Evolutionary conservation across 2,888 invertebrate species (phyloP).

Genomic region (Sphinx pinastri): DNA sequence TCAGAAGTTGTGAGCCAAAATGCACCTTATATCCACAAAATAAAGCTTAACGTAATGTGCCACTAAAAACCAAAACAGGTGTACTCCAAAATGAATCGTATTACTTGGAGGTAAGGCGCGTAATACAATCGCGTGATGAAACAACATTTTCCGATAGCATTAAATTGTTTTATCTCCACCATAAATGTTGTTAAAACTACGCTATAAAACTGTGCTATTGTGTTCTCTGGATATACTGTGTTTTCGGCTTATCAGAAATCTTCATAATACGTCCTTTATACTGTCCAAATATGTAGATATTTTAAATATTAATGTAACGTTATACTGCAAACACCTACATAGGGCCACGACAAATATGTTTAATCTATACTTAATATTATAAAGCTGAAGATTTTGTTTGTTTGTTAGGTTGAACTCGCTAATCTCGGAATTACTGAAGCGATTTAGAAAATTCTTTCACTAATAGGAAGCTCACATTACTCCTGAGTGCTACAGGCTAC

Average conservation of each 20-base stretch:
- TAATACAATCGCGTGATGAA: background rate
- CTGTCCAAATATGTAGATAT: background rate
- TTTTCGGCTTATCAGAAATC: background rate
- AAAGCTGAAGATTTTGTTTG: no score
- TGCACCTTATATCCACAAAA: background rate
- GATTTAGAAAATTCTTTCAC: no score
- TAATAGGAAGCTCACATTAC: no score
- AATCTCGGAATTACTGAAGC: no score
- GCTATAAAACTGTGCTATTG: slow-evolving; percentile 1
- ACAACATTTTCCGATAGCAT: background rate
- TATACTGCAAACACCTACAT: no score
- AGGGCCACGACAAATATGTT: no score
- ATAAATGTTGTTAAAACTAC: slow-evolving; percentile 8
- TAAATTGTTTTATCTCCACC: slow-evolving; percentile 7
- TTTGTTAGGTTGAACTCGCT: no score
- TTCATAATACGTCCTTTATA: slow-evolving; percentile 2
- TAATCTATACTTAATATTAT: no score
- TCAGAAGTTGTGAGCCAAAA: background rate
- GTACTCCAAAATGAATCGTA: background rate
- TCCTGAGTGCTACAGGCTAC: no score
- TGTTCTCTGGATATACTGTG: background rate
- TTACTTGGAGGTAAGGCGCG: background rate
- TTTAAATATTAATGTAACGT: background rate
- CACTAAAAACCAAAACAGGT: background rate
- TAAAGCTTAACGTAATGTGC: background rate